Percentiles rank a stretch among this genome's conserved stretches.
Conservation (phyloP, 2,797 vertebrate species). For the Muraenolepis orangiensis region DNA sequence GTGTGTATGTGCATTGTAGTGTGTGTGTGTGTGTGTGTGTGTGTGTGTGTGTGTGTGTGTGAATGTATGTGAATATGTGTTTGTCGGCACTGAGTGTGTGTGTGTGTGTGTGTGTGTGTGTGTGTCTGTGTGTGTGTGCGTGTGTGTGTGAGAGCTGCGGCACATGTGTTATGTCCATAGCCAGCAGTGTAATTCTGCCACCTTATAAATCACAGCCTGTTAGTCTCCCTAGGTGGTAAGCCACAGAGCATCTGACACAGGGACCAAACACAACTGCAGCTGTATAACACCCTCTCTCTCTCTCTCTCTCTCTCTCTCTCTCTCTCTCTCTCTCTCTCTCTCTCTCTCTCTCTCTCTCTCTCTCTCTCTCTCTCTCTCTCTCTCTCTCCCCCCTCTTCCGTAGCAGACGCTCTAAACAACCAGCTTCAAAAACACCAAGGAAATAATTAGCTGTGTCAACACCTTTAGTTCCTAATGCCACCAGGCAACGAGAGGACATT, state of each 20-base stretch:
- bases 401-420: not conserved
- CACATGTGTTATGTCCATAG: slow-evolving; percentile 14
- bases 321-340: too few relatives aligned
- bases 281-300: not conserved
- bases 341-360: too few relatives aligned
- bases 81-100: not conserved
- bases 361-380: too few relatives aligned
- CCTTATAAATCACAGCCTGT: slow-evolving; percentile 40
- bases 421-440: not conserved
- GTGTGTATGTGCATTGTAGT: too few relatives aligned
- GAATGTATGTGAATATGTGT: not conserved
- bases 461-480: not conserved
- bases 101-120: not conserved
- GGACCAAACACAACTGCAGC: not conserved
- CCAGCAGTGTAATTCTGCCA: slow-evolving; percentile 29
- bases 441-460: not conserved
- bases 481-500: not conserved
- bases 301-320: too few relatives aligned
- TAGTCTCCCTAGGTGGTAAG: slow-evolving; percentile 19
- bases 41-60: not conserved
- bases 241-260: slow-evolving; percentile 1
- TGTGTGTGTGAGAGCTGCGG: not conserved
- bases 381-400: not conserved
- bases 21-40: not conserved
- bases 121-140: slow-evolving; percentile 4